Percentiles rank a stretch among this genome's conserved stretches.
Evolutionary conservation across 2,888 invertebrate species (phyloP).

Genomic region (Liopterus haemorrhoidalis): DNA sequence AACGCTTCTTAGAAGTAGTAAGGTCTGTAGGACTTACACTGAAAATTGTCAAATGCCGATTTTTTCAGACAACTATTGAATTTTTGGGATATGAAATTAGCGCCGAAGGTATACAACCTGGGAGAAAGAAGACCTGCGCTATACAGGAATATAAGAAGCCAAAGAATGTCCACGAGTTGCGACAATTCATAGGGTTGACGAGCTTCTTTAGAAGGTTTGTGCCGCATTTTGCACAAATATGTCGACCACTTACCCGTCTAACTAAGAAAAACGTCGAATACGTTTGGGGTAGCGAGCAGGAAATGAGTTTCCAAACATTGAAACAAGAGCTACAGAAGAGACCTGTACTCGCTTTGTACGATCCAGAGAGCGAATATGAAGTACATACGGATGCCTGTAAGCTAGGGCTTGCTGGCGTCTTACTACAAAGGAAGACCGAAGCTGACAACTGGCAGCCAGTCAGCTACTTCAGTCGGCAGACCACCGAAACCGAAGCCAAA

Average conservation of each 20-base stretch:
- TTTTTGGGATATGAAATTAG: slow-evolving; percentile 33
- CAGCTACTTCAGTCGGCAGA: too few species aligned
- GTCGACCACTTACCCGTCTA: slow-evolving; percentile 30
- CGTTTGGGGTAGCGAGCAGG: too few species aligned
- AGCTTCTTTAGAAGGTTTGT: slow-evolving; percentile 35
- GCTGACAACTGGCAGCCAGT: slow-evolving; percentile 1
- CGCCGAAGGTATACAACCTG: slow-evolving; percentile 29
- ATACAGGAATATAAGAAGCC: too few species aligned
- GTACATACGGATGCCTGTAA: slow-evolving; percentile 31
- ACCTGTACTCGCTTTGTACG: too few species aligned
- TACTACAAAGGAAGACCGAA: slow-evolving; percentile 20
- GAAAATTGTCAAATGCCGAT: slow-evolving; percentile 30
- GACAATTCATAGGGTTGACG: slow-evolving; percentile 36
- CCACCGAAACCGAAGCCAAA: slow-evolving; percentile 15
- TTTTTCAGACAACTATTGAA: slow-evolving; percentile 28
- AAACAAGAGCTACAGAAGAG: slow-evolving; percentile 19
- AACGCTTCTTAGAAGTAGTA: slow-evolving; percentile 16
- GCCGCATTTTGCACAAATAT: slow-evolving; percentile 28
- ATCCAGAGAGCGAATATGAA: too few species aligned
- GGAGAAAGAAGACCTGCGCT: slow-evolving; percentile 29
- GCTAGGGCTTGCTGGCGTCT: slow-evolving; percentile 26
- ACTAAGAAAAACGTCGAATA: too few species aligned
- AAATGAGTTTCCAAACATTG: slow-evolving; percentile 5
- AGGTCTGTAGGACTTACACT: slow-evolving; percentile 22
- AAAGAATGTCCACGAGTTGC: too few species aligned